These are phyloP conservation scores for Drosophila cognata DNA, from an alignment of 2,888 invertebrate genomes.

Conservation along the genomic window DNA sequence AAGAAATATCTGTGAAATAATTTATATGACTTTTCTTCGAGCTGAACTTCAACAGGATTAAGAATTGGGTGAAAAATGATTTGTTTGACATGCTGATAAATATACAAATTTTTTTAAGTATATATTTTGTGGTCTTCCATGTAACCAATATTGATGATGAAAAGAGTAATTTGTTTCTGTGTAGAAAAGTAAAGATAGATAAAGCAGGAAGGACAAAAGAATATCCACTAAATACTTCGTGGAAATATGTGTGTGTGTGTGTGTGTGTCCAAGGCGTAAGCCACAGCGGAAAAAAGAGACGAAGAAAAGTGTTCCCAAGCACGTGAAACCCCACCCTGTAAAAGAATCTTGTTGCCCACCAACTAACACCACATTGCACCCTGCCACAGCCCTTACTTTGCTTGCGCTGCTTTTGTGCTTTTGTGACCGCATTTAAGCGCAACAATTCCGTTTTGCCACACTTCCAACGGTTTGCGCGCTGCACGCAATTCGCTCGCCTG, in stretches of 20 bases:
- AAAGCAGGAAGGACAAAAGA: background rate
- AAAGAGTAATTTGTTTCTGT: background rate
- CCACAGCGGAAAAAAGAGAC: constrained; percentile 16
- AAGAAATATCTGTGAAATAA: background rate
- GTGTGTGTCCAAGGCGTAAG: constrained; percentile 66
- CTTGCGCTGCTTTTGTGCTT: constrained; percentile 15
- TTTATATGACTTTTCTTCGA: background rate
- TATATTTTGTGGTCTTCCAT: background rate
- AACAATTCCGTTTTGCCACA: constrained; percentile 61
- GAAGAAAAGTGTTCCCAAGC: constrained; percentile 30
- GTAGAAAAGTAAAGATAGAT: background rate
- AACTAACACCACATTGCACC: background rate
- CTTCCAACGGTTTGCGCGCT: constrained; percentile 36
- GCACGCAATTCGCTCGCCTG: constrained; percentile 60
- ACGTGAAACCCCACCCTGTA: constrained; percentile 13
- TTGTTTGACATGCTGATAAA: background rate
- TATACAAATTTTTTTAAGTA: background rate
- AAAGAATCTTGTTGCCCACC: constrained; percentile 17
- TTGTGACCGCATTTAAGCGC: constrained; percentile 63
- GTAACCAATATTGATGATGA: background rate
- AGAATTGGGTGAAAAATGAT: background rate
- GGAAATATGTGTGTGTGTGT: constrained; percentile 36
- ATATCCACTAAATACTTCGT: constrained; percentile 42
- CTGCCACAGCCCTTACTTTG: background rate
- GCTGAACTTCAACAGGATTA: background rate